Evolutionary conservation across 2,797 vertebrate genomes (phyloP), one percentile per base, ranked within the genome.

Genomic region (Hybognathus amarus): DNA sequence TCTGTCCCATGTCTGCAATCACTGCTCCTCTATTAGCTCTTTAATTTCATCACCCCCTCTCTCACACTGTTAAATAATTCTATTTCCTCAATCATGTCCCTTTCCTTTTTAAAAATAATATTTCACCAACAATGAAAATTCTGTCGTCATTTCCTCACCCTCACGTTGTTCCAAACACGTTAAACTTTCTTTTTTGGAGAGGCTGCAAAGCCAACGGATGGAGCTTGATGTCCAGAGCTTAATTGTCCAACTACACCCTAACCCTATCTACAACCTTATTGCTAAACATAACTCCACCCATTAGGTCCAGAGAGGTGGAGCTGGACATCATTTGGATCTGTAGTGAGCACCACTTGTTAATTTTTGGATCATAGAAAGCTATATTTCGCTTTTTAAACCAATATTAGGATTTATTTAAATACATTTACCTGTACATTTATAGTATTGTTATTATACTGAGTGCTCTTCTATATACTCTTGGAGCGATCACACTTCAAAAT

Each of bases 11-110:
- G 13, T 63, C 64, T 81, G 22, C 64, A 70, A n/a, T 64, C 12
- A 5, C 45, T 67, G 52, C 61, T 45, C 45, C 13, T 75, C 38
- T 61, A 33, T 74, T 67, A 22, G 20, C 67, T 79, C 30, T 74
- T 36, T 59, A 64, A 27, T 85, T 70, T 77, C 24, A 70, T 36
- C 74, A 40, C 13, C 66, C n/a, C 36, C 68, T 61, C 47, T 71
- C n/a, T 42, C 36, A 73, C 6, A 6, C 36, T 45, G 75, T 36
- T 74, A 73, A 74, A 66, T 67, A 73, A 75, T 71, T 42, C 1
- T 54, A 59, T 59, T 47, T 61, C 42, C 73, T 61, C 33, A 77
- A 45, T 78, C 42, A 63, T 64, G 30, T 12, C 33, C n/a, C 33
- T 74, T 67, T 67, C 7, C 22, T 4, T 36, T 66, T 24, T 22